A percentile compares a stretch with the other conserved stretches of the same genome.
Evolutionary conservation across 2,888 invertebrate species (phyloP).

Genomic region (Trichopria drosophilae): DNA sequence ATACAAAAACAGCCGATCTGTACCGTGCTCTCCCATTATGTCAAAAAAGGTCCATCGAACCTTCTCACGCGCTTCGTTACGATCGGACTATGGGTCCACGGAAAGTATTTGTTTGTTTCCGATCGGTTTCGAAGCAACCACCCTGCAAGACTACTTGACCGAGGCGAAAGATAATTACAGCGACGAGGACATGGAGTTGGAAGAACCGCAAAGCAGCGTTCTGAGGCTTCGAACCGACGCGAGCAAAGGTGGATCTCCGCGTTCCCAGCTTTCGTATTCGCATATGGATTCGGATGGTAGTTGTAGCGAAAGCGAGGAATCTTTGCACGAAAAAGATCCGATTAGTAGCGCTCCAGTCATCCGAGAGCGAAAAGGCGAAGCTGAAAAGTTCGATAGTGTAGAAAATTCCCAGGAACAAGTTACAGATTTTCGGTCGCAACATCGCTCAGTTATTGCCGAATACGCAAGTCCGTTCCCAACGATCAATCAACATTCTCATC

Average conservation of each 20-base stretch:
- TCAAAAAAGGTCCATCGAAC: constrained; percentile 41
- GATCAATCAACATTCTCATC: constrained; percentile 41
- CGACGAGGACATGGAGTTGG: constrained; percentile 54
- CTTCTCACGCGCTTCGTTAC: constrained; percentile 41
- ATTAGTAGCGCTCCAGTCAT: constrained; percentile 43
- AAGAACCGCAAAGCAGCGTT: constrained; percentile 48
- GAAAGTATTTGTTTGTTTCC: constrained; percentile 50
- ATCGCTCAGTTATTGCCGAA: constrained; percentile 47
- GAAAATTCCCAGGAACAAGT: constrained; percentile 32
- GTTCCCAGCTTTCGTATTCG: constrained; percentile 46
- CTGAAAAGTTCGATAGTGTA: constrained; percentile 28
- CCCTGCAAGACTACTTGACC: constrained; percentile 43
- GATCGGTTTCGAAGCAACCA: constrained; percentile 44
- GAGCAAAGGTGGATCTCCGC: constrained; percentile 57
- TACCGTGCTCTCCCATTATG: constrained; percentile 47
- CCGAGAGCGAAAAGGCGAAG: constrained; percentile 31
- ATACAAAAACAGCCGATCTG: constrained; percentile 51
- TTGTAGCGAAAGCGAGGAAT: constrained; percentile 45
- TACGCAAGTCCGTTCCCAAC: constrained; percentile 45
- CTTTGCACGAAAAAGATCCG: constrained; percentile 42
- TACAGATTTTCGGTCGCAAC: constrained; percentile 33
- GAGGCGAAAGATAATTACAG: constrained; percentile 52
- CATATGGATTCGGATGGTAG: constrained; percentile 46
- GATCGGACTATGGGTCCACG: constrained; percentile 48
- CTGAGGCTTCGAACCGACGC: constrained; percentile 51